Conservation (phyloP, 2,797 vertebrate species). For the Halcyon smyrnensis region DNA sequence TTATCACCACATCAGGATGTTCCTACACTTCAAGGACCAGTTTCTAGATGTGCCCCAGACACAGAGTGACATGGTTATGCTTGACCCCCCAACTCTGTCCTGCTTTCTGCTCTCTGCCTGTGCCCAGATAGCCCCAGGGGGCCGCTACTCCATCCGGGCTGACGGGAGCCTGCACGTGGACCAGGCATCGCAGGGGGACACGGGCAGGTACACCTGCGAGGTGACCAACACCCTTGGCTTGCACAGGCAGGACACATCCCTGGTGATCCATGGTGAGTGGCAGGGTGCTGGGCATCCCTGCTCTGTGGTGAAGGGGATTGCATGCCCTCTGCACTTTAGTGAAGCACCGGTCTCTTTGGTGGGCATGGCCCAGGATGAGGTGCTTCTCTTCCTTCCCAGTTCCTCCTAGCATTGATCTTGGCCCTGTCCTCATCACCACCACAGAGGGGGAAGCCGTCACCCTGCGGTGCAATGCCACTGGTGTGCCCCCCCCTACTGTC, state of each 20-base stretch:
- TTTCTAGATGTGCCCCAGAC: not conserved
- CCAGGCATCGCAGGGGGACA: constrained; percentile 75
- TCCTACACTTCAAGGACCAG: not conserved
- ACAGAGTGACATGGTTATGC: accelerated
- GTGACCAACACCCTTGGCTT: constrained; percentile 86
- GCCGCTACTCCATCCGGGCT: constrained; percentile 77
- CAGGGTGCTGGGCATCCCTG: accelerated
- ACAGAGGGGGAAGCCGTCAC: constrained; percentile 82
- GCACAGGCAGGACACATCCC: constrained; percentile 78
- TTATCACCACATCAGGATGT: not conserved
- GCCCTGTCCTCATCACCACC: constrained; percentile 83
- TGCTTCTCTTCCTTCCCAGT: constrained; percentile 75
- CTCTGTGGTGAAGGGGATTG: accelerated
- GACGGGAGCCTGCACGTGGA: constrained; percentile 89
- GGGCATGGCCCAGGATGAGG: not conserved
- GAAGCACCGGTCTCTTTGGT: not conserved
- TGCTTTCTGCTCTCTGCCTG: not conserved
- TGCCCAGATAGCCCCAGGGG: constrained; percentile 77
- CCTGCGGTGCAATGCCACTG: constrained; percentile 83
- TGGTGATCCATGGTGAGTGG: constrained; percentile 86
- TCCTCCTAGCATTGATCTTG: constrained; percentile 86
- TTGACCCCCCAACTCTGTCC: accelerated
- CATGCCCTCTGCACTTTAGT: not conserved
- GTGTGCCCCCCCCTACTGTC: constrained; percentile 84
- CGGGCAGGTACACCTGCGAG: constrained; percentile 86